Base-by-base conservation (phyloP, 2,888 invertebrate species). In the Scaeva pyrastri region DNA sequence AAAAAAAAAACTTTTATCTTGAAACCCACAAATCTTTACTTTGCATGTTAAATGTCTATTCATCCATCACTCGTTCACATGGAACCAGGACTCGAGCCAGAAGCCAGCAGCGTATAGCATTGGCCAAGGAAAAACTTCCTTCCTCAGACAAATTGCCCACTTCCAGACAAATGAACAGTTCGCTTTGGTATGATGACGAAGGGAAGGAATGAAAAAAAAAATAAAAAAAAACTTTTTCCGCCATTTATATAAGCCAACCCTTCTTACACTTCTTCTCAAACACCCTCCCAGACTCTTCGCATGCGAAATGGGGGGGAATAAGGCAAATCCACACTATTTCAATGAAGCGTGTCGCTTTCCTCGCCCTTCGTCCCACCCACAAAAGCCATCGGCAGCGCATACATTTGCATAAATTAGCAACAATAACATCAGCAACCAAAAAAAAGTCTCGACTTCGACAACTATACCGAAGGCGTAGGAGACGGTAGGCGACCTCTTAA, bases 331-430 rank as follows among this genome's bases (percentile, higher is more conserved):
- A 31, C 19, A 50, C 36, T 14, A 68, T 60, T 31, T 36, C 52
- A 74, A 56, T 23, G 41, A 80, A 74, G 80, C 70, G 73, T 68
- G 68, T 68, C 68, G 64, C 45, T 31, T 66, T 48, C 12, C 48
- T 41, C 31, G 43, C 68, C 73, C 36, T 26, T 52, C n/a, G n/a
- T 23, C 14, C 58, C 62, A 77, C 45, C 43, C 77, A 62, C 62
- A 43, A 14, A 21, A 68, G 66, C 48, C 66, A 66, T 56, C 26
- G 31, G 45, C n/a, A 39, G 52, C 74, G 76, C 31, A 85, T 85
- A 85, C 36, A 85, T 80, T 80, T 80, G 80, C 80, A 85, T 85
- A 85, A 85, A 85, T 85, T 80, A 85, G 52, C 60, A 75, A 58
- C 31, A 45, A 45, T 12, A 55, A 16, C 21, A 16, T 1, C 2